Evolutionary conservation across 2,113 vertebrate species (phyloP).

Genomic region (Sceloporus undulatus): DNA sequence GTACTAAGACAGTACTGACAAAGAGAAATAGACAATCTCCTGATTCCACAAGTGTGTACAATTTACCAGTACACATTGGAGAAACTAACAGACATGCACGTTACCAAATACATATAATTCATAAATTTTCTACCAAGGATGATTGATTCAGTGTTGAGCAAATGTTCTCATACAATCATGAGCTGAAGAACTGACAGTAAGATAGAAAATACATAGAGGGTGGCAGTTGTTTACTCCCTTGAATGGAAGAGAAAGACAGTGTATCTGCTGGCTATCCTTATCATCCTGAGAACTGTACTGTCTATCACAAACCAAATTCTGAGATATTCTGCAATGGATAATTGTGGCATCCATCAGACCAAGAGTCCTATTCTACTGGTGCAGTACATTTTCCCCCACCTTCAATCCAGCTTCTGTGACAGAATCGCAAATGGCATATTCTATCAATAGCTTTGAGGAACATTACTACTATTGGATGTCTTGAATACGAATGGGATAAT

Average conservation of each 20-base stretch:
- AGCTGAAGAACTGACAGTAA: not conserved
- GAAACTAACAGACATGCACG: not conserved
- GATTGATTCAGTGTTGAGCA: not conserved
- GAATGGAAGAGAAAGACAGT: not conserved
- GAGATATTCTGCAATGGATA: not conserved
- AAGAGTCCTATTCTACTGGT: not conserved
- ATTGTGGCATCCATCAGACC: not conserved
- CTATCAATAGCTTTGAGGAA: constrained; percentile 40
- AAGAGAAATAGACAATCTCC: not conserved
- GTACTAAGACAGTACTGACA: too few species aligned
- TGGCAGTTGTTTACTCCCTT: not conserved
- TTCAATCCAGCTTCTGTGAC: not conserved
- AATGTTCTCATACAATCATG: not conserved
- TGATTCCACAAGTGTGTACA: not conserved
- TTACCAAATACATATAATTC: not conserved
- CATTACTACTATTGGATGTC: constrained; percentile 38
- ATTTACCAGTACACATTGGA: not conserved
- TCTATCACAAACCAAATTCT: not conserved
- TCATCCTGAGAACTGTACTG: not conserved
- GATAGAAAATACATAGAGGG: not conserved
- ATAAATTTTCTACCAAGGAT: not conserved
- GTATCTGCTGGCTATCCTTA: not conserved
- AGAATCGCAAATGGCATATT: constrained; percentile 28
- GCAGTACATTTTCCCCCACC: not conserved
- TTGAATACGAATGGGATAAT: constrained; percentile 45